Percentiles rank a stretch among this genome's conserved stretches.
These are phyloP conservation scores for Orthosia gothica DNA, from an alignment of 2,888 invertebrate genomes.

Conservation along the genomic window DNA sequence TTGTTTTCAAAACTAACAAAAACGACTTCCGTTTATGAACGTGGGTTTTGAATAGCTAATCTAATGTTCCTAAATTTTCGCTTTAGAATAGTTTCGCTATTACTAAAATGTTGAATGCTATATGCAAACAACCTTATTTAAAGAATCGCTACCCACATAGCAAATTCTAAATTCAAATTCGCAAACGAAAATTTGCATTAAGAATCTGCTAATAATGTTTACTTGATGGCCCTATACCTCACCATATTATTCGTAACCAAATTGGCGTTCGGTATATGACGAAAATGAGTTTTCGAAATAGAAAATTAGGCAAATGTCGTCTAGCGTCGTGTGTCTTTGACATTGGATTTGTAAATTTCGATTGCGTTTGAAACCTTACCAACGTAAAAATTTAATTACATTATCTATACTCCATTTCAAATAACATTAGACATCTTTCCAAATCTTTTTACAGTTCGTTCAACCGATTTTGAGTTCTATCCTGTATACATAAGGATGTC, in stretches of 20 bases:
- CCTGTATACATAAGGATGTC: no score
- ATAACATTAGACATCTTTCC: no score
- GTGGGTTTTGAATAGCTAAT: neutral
- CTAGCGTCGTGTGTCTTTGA: neutral
- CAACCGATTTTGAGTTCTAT: no score
- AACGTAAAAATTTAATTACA: neutral
- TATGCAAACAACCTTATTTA: neutral
- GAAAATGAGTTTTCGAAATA: neutral
- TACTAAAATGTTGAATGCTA: no score
- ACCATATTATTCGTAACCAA: neutral
- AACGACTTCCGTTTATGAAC: conserved; percentile 9
- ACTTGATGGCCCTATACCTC: no score
- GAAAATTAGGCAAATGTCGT: neutral
- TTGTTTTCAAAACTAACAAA: conserved; percentile 28
- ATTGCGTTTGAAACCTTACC: neutral
- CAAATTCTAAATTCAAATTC: no score
- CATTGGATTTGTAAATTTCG: neutral
- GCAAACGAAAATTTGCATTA: no score
- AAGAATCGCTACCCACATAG: no score
- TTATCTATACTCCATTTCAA: no score
- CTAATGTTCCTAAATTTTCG: neutral
- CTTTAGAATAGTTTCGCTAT: neutral
- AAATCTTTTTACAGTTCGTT: no score
- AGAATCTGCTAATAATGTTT: no score
- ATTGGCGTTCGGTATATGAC: neutral